Conservation (phyloP, 2,888 invertebrate species). For the Watsonalla binaria region DNA sequence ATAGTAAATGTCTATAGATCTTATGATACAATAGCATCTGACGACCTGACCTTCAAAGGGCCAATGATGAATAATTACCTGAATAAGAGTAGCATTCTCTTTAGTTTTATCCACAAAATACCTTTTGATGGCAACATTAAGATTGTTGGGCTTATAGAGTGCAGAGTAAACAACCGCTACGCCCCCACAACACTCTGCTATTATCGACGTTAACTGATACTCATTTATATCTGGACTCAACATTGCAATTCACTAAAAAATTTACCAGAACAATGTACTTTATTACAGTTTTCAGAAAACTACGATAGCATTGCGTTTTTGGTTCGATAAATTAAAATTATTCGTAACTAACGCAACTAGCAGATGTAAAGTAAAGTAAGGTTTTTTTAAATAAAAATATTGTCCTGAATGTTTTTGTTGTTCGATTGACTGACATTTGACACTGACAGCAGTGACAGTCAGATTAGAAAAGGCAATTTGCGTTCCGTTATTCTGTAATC, state of each 20-base stretch:
- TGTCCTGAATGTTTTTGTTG: slow-evolving; percentile 23
- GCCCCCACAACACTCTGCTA: slow-evolving; percentile 84
- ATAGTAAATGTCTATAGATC: too few species aligned
- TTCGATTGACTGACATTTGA: background rate
- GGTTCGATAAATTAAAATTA: too few species aligned
- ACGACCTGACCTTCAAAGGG: too few species aligned
- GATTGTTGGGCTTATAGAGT: slow-evolving; percentile 81
- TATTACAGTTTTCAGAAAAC: background rate
- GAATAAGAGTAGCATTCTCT: slow-evolving; percentile 79
- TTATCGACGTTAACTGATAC: slow-evolving; percentile 83
- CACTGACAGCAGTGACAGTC: background rate
- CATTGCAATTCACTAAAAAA: slow-evolving; percentile 47
- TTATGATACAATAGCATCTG: background rate
- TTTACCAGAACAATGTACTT: slow-evolving; percentile 9
- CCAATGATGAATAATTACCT: slow-evolving; percentile 46
- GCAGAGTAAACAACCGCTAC: slow-evolving; percentile 85
- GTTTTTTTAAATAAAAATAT: slow-evolving; percentile 13
- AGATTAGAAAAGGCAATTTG: background rate
- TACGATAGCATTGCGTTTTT: background rate
- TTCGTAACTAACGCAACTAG: background rate
- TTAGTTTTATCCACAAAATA: slow-evolving; percentile 86
- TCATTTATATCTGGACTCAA: slow-evolving; percentile 80
- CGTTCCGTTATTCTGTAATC: background rate
- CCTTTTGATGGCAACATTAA: slow-evolving; percentile 85
- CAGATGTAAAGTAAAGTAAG: slow-evolving; percentile 16